Percentiles rank a stretch among this genome's conserved stretches.
Conservation (phyloP, 2,888 invertebrate species). For the Latrodectus elegans region DNA sequence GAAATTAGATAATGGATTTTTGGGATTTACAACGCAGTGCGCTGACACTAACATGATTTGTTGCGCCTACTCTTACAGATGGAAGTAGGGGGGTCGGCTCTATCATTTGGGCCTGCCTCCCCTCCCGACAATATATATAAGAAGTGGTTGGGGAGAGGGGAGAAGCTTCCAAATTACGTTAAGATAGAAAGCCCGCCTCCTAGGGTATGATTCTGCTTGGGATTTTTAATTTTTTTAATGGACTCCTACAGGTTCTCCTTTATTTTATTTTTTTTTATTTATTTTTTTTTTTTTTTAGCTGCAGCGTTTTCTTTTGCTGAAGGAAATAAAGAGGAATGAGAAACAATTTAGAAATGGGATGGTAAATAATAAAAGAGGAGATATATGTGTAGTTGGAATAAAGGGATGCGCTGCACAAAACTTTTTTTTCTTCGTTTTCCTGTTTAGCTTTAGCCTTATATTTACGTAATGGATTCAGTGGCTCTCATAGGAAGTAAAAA, state of each 20-base stretch:
- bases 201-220: constrained; percentile 50
- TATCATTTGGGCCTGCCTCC: constrained; percentile 30
- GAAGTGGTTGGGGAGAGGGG: constrained; percentile 9
- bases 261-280: constrained; percentile 25
- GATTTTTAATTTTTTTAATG: constrained; percentile 69
- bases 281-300: constrained; percentile 17
- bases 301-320: neutral
- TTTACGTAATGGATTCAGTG: constrained; percentile 66
- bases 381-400: neutral
- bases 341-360: constrained; percentile 67
- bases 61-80: constrained; percentile 42
- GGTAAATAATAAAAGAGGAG: constrained; percentile 65
- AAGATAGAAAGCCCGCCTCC: constrained; percentile 40
- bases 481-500: neutral
- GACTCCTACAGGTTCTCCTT: constrained; percentile 60
- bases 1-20: constrained; percentile 69
- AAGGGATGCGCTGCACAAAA: neutral
- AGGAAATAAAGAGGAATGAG: constrained; percentile 43
- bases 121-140: constrained; percentile 15
- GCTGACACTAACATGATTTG: constrained; percentile 68
- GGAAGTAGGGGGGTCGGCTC: constrained; percentile 10
- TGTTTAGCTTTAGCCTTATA: constrained; percentile 28
- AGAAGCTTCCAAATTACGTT: constrained; percentile 54
- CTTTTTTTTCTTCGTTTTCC: constrained; percentile 5
- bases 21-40: constrained; percentile 59